phyloP scores from a whole-genome alignment of 2,113 vertebrate species.

The Electrona antarctica region DNA sequence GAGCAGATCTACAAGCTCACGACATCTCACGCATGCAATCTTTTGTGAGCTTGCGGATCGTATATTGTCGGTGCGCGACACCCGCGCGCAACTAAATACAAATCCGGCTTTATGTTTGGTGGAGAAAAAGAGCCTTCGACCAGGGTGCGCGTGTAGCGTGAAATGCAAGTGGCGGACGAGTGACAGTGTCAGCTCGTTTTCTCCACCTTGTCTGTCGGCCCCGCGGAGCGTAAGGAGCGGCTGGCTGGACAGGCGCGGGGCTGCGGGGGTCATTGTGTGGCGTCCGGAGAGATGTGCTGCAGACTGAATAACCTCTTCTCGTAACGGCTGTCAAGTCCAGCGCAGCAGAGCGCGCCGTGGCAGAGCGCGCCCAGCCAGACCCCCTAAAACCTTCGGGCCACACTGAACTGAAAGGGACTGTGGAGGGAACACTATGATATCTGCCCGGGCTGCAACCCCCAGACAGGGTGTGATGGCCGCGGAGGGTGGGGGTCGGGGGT shows the following conservation, averaged over 20 bases:
- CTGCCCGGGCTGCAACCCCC: no score
- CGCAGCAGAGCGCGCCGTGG: slow-evolving; percentile 61
- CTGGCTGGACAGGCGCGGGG: slow-evolving; percentile 58
- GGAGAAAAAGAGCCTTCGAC: slow-evolving; percentile 56
- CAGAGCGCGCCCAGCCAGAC: slow-evolving; percentile 52
- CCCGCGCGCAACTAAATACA: no score
- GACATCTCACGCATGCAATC: no score
- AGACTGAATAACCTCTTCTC: slow-evolving; percentile 64
- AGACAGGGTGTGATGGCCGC: neutral
- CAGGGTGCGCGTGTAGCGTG: slow-evolving; percentile 57
- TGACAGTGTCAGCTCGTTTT: slow-evolving; percentile 73
- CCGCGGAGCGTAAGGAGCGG: slow-evolving; percentile 44
- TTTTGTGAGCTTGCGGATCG: slow-evolving; percentile 11
- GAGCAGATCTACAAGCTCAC: no score
- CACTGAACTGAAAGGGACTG: slow-evolving; percentile 41
- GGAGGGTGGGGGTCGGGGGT: slow-evolving; percentile 40
- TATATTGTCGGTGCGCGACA: neutral
- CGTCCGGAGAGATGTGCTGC: slow-evolving; percentile 59
- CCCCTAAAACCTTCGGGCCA: slow-evolving; percentile 37
- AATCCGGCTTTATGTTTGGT: no score
- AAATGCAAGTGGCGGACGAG: slow-evolving; percentile 72
- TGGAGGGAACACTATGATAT: no score
- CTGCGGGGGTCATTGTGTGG: slow-evolving; percentile 67
- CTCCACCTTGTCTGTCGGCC: slow-evolving; percentile 69
- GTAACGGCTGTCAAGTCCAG: slow-evolving; percentile 75